These are phyloP conservation scores for Coreoperca whiteheadi DNA, from an alignment of 2,113 vertebrate species.

Conservation along the genomic window DNA sequence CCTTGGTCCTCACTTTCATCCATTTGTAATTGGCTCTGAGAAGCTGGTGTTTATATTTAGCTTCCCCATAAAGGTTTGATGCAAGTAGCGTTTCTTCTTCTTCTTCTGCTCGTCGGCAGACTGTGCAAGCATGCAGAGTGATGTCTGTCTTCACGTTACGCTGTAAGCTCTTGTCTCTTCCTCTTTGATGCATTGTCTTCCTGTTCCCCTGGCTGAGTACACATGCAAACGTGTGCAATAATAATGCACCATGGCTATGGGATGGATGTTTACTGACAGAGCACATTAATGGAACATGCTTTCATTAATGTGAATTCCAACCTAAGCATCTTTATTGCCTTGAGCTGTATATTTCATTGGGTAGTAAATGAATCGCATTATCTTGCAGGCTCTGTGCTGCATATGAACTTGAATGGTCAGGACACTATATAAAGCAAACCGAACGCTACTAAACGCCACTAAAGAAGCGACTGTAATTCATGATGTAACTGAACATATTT, in stretches of 20 bases:
- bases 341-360: conserved; percentile 56
- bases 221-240: conserved; percentile 9
- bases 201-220: conserved; percentile 15
- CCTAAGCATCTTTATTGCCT: conserved; percentile 57
- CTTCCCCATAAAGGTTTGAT: conserved; percentile 57
- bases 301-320: conserved; percentile 66
- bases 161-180: background rate
- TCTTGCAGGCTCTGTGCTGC: background rate
- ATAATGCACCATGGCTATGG: conserved; percentile 30
- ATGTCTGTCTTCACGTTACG: conserved; percentile 19
- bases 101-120: conserved; percentile 17
- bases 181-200: conserved; percentile 38
- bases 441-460: background rate
- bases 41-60: conserved; percentile 70
- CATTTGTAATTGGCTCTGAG: conserved; percentile 63
- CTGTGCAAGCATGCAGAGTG: conserved; percentile 25
- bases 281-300: conserved; percentile 69
- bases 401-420: conserved; percentile 26
- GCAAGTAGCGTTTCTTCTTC: conserved; percentile 41
- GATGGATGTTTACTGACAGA: conserved; percentile 66
- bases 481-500: conserved; percentile 44
- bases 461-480: conserved; percentile 15
- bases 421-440: conserved; percentile 25
- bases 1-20: conserved; percentile 47
- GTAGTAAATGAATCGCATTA: conserved; percentile 57